phyloP scores from a whole-genome alignment of 2,113 vertebrate species.

The Paedocypris sp. region DNA sequence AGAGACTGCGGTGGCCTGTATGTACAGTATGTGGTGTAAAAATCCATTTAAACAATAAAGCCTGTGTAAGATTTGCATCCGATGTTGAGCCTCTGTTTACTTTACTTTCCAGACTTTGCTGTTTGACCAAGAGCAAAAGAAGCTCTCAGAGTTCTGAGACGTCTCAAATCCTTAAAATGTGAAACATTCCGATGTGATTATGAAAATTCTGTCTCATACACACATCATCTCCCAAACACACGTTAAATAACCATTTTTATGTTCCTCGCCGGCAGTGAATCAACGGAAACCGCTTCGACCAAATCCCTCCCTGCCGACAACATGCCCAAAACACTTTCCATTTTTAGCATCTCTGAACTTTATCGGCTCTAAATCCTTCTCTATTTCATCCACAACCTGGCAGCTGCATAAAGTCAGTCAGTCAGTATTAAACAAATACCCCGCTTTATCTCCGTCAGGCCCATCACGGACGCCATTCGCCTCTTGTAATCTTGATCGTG shows the following conservation, averaged over 20 bases:
- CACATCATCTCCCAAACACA: not conserved
- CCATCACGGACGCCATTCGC: conserved; percentile 3
- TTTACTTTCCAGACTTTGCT: too few relatives aligned
- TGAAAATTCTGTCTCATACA: not conserved
- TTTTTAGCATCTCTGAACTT: not conserved
- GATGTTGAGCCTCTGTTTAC: conserved; percentile 23
- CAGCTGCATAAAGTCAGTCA: conserved; percentile 17
- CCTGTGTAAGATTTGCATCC: conserved; percentile 60
- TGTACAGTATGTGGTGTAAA: conserved; percentile 45
- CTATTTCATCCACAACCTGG: conserved; percentile 9
- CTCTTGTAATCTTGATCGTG: conserved; percentile 7
- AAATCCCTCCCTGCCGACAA: not conserved
- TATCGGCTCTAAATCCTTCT: not conserved
- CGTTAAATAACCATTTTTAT: not conserved
- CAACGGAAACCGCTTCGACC: not conserved
- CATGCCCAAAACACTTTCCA: not conserved
- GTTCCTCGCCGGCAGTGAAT: not conserved
- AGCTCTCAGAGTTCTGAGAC: not conserved
- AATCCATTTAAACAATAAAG: conserved; percentile 57
- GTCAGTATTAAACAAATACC: conserved; percentile 20
- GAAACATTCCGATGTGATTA: not conserved
- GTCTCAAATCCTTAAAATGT: not conserved
- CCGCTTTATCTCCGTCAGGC: conserved; percentile 16
- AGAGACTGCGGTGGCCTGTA: conserved; percentile 36
- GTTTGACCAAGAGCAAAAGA: too few relatives aligned